Conservation (phyloP, 2,888 invertebrate genomes). For the Tribolium freemani region DNA sequence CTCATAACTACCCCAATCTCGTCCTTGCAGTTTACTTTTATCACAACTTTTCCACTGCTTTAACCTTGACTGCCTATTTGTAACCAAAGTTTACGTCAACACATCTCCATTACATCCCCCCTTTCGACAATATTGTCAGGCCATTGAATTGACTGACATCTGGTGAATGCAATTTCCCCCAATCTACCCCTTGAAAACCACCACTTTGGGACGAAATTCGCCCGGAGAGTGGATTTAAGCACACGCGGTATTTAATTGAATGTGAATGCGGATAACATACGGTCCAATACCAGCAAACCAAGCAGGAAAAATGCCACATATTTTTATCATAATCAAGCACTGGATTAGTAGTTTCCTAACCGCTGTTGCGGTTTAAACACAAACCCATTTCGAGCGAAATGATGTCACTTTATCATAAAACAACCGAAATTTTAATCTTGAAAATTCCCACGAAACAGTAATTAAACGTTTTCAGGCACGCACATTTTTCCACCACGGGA, state of each 20-base stretch:
- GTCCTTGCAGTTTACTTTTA: too few species aligned
- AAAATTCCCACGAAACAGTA: too few species aligned
- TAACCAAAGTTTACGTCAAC: slow-evolving; percentile 9
- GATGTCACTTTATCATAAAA: too few species aligned
- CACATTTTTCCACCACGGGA: too few species aligned
- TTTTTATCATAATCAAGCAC: too few species aligned
- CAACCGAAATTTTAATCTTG: too few species aligned
- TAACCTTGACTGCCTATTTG: slow-evolving; percentile 2
- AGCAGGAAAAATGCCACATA: too few species aligned
- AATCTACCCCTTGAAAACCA: background rate
- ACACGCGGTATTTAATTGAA: slow-evolving; percentile 42
- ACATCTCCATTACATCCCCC: background rate
- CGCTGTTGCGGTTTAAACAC: too few species aligned
- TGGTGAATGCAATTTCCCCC: slow-evolving; percentile 8
- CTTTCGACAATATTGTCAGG: slow-evolving; percentile 19
- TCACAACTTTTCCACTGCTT: background rate
- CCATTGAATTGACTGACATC: slow-evolving; percentile 42
- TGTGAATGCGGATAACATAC: slow-evolving; percentile 43
- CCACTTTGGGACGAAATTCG: slow-evolving; percentile 12
- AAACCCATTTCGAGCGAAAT: background rate
- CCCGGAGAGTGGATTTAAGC: slow-evolving; percentile 29
- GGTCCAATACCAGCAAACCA: slow-evolving; percentile 36
- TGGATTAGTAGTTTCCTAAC: too few species aligned
- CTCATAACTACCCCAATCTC: too few species aligned
- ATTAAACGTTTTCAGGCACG: too few species aligned